Evolutionary conservation across 2,888 invertebrate genomes (phyloP).

Genomic region (Hedychridium roseum): DNA sequence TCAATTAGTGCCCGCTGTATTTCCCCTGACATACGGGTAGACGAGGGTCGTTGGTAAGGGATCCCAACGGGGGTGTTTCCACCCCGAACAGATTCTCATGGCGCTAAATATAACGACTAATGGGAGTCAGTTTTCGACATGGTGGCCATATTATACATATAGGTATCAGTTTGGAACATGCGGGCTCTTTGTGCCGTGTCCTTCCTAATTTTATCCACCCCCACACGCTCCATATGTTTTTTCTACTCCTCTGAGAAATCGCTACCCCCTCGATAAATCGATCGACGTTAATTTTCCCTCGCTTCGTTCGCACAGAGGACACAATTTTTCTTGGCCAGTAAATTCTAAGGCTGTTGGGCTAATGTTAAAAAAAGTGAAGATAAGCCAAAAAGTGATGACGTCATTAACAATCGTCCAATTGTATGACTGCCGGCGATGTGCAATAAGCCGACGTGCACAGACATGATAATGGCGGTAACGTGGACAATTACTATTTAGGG

Average conservation of each 20-base stretch:
- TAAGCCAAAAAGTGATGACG: constrained; percentile 1
- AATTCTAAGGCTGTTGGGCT: too few species aligned
- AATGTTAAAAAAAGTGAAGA: constrained; percentile 1
- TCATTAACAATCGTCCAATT: constrained; percentile 6
- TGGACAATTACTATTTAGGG: constrained; percentile 47
- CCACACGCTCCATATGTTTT: too few species aligned
- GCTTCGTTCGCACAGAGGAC: too few species aligned
- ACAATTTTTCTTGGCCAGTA: too few species aligned
- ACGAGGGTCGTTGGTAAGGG: constrained; percentile 36
- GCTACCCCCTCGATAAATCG: too few species aligned
- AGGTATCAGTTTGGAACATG: constrained; percentile 35
- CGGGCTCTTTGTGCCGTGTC: constrained; percentile 38
- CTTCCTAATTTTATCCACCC: too few species aligned
- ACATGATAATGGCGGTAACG: constrained; percentile 26
- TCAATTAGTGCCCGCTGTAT: constrained; percentile 45
- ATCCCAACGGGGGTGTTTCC: constrained; percentile 43
- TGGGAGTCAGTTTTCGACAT: constrained; percentile 42
- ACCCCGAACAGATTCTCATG: constrained; percentile 53
- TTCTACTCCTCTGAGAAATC: too few species aligned
- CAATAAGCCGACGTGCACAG: constrained; percentile 4
- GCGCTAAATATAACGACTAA: constrained; percentile 44
- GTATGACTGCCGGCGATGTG: not conserved
- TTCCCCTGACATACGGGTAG: constrained; percentile 43
- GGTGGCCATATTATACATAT: constrained; percentile 24
- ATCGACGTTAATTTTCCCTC: too few species aligned